Base-by-base conservation (phyloP, 2,888 invertebrate genomes). In the Cephalotes varians region DNA sequence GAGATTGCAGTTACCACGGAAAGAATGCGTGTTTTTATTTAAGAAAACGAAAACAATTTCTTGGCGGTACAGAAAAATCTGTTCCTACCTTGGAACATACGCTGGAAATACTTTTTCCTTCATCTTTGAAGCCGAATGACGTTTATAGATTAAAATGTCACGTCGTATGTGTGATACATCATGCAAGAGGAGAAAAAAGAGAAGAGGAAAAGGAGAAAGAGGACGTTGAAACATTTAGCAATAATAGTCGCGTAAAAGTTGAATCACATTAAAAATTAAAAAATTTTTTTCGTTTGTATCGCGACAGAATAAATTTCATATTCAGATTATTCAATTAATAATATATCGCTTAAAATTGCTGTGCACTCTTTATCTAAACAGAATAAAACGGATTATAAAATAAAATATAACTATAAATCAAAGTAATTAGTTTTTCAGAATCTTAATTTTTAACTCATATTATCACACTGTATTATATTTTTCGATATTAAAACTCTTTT, bases 31-130 rank as follows among this genome's bases (percentile, higher is more conserved):
- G 62, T 51, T 62, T 51, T 60, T 49, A 62, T 74, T 81, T 81
- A 51, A 79, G 77, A 79, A 58, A 79, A 79, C 56, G 44, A 79
- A 79, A 69, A 62, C 80, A 60, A 81, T 81, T 81, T 74, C 74
- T 47, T 67, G 49, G 18, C 21, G 28, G 21, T 73, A 60, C 47
- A 58, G 80, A 80, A 80, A 28, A 60, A 80, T 62, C 49, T 73
- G 58, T 47, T 37, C 18, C 40, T 37, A 18, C 47, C 28, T 31
- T 49, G 37, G 3, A 21, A 51, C 37, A 62, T 60, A 74, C 25
- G 37, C 37, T 31, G 34, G 34, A n/a, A 44, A 69, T 69, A 12
- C 34, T 69, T 79, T 58, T 51, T 34, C 25, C 18, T 34, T 12
- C 28, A 21, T 67, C 54, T 54, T 54, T 49, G 40, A 67, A 18